phyloP scores from a whole-genome alignment of 2,888 invertebrate species.

The Empis stercorea region DNA sequence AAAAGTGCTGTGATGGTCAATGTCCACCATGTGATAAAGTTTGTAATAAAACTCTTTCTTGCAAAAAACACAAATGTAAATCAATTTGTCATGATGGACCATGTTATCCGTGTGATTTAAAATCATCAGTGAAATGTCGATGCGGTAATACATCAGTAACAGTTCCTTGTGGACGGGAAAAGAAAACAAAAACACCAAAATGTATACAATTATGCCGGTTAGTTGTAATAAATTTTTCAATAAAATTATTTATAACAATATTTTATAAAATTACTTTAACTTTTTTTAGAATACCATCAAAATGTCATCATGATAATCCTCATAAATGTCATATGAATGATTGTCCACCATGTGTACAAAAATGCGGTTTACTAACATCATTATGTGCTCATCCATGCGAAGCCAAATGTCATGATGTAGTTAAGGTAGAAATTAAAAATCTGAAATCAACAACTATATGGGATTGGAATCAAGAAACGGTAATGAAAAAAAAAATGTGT shows the following conservation, averaged over 20 bases:
- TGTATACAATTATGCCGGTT: slow-evolving; percentile 62
- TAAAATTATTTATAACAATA: too few relatives aligned
- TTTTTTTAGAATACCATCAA: slow-evolving; percentile 49
- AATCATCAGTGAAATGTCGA: slow-evolving; percentile 48
- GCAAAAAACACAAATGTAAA: slow-evolving; percentile 75
- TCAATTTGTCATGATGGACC: slow-evolving; percentile 66
- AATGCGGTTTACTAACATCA: slow-evolving; percentile 45
- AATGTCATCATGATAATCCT: slow-evolving; percentile 73
- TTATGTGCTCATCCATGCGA: slow-evolving; percentile 49
- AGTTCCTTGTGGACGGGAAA: slow-evolving; percentile 78
- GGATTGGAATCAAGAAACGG: slow-evolving; percentile 39
- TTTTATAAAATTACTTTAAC: too few relatives aligned
- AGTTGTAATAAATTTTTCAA: not conserved
- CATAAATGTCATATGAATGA: slow-evolving; percentile 74
- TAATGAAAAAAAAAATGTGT: not conserved
- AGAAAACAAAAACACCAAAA: slow-evolving; percentile 61
- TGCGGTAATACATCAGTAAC: slow-evolving; percentile 67
- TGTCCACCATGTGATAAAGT: slow-evolving; percentile 74
- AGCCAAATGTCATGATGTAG: slow-evolving; percentile 61
- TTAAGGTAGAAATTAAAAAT: slow-evolving; percentile 48
- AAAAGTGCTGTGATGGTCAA: slow-evolving; percentile 77
- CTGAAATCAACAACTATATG: slow-evolving; percentile 52
- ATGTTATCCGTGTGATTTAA: slow-evolving; percentile 61
- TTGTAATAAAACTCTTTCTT: slow-evolving; percentile 70
- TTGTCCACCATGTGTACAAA: slow-evolving; percentile 70